Evolutionary conservation across 2,888 invertebrate species (phyloP).

Genomic region (Meta bourneti): DNA sequence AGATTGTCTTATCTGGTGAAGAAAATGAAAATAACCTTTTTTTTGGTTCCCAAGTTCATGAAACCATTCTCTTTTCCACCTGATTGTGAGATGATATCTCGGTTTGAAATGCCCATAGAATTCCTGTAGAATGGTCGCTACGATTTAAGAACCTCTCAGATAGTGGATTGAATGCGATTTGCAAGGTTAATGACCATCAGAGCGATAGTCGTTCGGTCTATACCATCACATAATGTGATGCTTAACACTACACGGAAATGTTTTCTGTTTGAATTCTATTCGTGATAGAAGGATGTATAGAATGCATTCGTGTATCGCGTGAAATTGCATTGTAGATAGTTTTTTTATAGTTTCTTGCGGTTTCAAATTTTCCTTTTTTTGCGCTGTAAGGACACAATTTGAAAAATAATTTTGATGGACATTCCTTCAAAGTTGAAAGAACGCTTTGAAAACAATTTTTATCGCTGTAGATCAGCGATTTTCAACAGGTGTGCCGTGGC

Average conservation of each 20-base stretch:
- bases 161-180: neutral
- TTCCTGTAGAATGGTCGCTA: neutral
- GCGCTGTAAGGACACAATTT: no score
- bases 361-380: no score
- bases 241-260: neutral
- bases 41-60: neutral
- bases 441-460: no score
- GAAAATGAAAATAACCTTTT: neutral
- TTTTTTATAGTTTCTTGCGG: no score
- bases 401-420: no score
- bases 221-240: neutral
- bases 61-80: conserved; percentile 14
- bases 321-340: no score
- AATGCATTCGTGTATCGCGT: neutral
- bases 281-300: neutral
- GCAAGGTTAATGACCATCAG: conserved; percentile 10
- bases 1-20: neutral
- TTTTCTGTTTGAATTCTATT: neutral
- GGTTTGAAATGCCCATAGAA: neutral
- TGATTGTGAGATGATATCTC: neutral
- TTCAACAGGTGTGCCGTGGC: no score
- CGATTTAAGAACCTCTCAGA: neutral
- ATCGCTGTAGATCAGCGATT: no score
- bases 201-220: neutral
- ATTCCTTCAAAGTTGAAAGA: no score